These are phyloP conservation scores for Phalacrocorax carbo DNA, from an alignment of 2,113 vertebrate genomes.

Conservation along the genomic window DNA sequence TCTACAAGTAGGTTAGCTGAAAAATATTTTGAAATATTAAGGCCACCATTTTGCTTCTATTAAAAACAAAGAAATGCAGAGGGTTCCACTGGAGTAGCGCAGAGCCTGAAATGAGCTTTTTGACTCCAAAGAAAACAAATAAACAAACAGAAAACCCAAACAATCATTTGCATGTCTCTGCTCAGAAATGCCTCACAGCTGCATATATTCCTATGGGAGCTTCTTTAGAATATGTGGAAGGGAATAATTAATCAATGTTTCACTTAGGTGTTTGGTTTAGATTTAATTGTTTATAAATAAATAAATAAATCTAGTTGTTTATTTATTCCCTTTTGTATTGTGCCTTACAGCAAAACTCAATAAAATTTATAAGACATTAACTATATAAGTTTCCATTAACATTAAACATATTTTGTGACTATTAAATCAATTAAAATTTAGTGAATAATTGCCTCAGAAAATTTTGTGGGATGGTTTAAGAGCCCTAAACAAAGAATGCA, in stretches of 20 bases:
- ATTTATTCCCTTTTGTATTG: not conserved
- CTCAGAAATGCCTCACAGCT: not conserved
- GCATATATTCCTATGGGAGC: not conserved
- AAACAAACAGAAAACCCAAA: not conserved
- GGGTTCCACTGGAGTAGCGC: not conserved
- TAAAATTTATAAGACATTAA: not conserved
- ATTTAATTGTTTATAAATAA: not conserved
- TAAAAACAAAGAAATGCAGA: not conserved
- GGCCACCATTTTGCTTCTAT: not conserved
- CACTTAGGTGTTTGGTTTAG: not conserved
- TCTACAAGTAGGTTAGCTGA: not conserved
- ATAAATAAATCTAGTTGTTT: not conserved
- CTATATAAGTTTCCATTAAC: not conserved
- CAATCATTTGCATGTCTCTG: not conserved
- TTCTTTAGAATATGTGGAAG: not conserved
- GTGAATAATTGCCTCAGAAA: not conserved
- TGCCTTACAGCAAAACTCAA: not conserved
- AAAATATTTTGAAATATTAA: not conserved
- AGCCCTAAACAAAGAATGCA: not conserved
- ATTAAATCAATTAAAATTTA: not conserved
- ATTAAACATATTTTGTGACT: not conserved
- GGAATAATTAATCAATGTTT: not conserved
- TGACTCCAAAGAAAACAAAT: not conserved
- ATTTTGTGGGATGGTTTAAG: not conserved
- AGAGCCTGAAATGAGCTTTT: not conserved